Base-by-base conservation (phyloP, 2,797 vertebrate species). In the Nyctibius grandis region DNA sequence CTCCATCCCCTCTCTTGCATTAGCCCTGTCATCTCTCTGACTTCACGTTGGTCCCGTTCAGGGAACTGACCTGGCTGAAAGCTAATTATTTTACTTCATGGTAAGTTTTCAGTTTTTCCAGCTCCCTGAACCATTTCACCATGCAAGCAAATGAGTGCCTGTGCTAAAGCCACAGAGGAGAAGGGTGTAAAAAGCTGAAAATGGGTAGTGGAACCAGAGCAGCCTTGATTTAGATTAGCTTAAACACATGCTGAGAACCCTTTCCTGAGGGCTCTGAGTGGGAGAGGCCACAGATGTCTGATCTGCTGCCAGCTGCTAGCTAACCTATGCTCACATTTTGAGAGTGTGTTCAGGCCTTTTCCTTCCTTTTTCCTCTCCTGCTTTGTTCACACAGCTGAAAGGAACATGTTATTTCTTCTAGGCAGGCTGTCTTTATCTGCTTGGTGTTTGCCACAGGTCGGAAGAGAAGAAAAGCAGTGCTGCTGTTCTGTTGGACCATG, bases 61-160 rank as follows among this genome's bases (percentile, higher is more conserved):
- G 56, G 56, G 56, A 59, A 34, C n/a, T 36, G n/a, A 77, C 59
- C 48, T 77, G 59, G 11, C 75, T 64, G 85, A 92, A 45, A 96
- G 36, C 51, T 89, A 85, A 85, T 91, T 64, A 64, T 91, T 93
- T 85, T 68, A 84, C 90, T 94, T 94, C 73, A 88, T 72, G 84
- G 44, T 67, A 81, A 81, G 31, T 75, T 90, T 95, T 86, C 61
- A 36, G 33, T 34, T 86, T 89, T 88, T 84, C 61, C 69, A 86
- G 69, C 57, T 91, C 90, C 60, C 47, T 90, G 85, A 94, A 90
- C 28, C 73, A 78, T 53, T 91, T 67, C 38, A 34, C 51, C 34
- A 5, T n/a, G 60, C 56, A 85, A 59, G 91, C 74, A 89, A 88
- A 51, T 34, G 60, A 76, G 26, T 60, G 54, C 25, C 50, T 74